Evolutionary conservation across 2,113 vertebrate species (phyloP).

Genomic region (Corvus hawaiiensis): DNA sequence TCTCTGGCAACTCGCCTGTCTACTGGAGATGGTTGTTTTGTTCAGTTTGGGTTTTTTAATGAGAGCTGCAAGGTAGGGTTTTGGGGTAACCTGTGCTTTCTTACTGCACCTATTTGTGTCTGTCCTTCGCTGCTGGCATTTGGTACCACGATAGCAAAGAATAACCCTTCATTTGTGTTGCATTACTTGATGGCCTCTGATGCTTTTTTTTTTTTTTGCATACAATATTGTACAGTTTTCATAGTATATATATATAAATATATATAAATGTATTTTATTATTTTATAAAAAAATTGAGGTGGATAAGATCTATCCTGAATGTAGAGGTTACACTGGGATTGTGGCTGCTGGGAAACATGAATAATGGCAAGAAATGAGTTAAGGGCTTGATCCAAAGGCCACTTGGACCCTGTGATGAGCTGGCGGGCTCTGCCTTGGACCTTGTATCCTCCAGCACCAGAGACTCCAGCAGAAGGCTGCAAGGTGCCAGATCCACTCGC

Average conservation of each 20-base stretch:
- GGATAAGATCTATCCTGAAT: background rate
- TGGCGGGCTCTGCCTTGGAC: background rate
- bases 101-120: background rate
- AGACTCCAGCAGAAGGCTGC: background rate
- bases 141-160: background rate
- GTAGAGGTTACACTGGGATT: background rate
- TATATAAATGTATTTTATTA: slow-evolving; percentile 53
- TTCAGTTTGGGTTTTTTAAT: background rate
- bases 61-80: background rate
- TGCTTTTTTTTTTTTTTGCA: background rate
- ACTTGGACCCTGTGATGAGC: background rate
- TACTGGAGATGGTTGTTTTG: background rate
- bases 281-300: slow-evolving; percentile 9
- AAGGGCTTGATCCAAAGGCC: background rate
- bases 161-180: background rate
- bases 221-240: slow-evolving; percentile 49
- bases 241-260: slow-evolving; percentile 31
- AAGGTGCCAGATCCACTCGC: fast-evolving
- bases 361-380: background rate
- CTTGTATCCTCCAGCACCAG: background rate
- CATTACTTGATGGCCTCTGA: background rate
- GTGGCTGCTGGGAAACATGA: background rate
- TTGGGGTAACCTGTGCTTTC: background rate
- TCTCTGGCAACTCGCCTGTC: background rate
- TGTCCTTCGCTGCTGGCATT: background rate